These are phyloP conservation scores for Sandelia bainsii DNA, from an alignment of 2,797 vertebrate species.

Conservation along the genomic window DNA sequence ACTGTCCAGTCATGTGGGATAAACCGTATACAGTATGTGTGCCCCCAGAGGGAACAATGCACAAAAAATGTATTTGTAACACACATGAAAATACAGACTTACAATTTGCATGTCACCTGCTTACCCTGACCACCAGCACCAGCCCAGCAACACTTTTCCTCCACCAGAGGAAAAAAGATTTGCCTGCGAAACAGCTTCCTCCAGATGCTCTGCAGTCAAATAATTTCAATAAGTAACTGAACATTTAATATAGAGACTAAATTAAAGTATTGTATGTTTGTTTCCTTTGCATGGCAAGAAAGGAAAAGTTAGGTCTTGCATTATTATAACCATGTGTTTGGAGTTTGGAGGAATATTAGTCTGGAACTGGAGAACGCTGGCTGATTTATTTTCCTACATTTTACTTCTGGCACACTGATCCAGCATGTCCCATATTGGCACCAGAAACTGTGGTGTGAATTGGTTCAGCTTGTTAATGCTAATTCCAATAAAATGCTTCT, in stretches of 20 bases:
- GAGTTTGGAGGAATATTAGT: constrained; percentile 44
- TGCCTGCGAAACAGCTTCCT: constrained; percentile 17
- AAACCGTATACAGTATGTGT: no score
- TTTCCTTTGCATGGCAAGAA: constrained; percentile 47
- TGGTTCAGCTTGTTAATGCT: constrained; percentile 20
- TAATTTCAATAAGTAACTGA: constrained; percentile 38
- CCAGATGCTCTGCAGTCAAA: constrained; percentile 15
- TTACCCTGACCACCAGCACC: constrained; percentile 17
- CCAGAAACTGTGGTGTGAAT: not conserved
- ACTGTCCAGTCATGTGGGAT: no score
- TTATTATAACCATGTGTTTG: constrained; percentile 59
- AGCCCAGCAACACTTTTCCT: not conserved
- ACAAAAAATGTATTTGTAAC: not conserved
- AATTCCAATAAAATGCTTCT: constrained; percentile 26
- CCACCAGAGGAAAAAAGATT: constrained; percentile 18
- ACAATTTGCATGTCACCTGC: constrained; percentile 32
- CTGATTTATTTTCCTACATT: constrained; percentile 35
- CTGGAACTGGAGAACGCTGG: constrained; percentile 18
- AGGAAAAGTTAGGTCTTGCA: constrained; percentile 12
- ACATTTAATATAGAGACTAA: constrained; percentile 41
- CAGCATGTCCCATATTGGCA: constrained; percentile 13
- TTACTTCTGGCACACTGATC: constrained; percentile 29
- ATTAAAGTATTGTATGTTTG: constrained; percentile 56
- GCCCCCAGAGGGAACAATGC: no score
- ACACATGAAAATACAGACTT: not conserved